Base-by-base conservation (phyloP, 2,888 invertebrate genomes). In the Sminthurinus aureus region DNA sequence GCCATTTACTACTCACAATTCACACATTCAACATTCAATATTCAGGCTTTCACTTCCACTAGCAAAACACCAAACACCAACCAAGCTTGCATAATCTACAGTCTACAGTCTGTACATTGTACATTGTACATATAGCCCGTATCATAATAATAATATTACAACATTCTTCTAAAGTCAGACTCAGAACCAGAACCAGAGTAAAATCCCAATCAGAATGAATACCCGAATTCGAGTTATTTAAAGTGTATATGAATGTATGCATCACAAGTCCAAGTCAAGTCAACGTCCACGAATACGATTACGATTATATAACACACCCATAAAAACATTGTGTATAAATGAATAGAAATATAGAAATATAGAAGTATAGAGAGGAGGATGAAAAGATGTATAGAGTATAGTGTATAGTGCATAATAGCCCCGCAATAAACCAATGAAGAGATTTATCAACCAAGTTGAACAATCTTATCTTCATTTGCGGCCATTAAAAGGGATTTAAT, bases 401-500 rank as follows among this genome's bases (percentile, higher is more conserved):
- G 4, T 67, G 22, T n/a, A 67, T 67, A 67, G 22, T 38, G 38
- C 38, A 38, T 38, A 38, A 38, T 38, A 38, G 6, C 38, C 38
- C 38, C 4, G 18, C 58, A 58, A 58, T 58, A 58, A 38, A 58
- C 58, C 58, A 58, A 58, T 58, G 58, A 58, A 58, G 58, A 58
- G 58, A 58, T 58, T 58, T 58, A 58, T 58, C 58, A 58, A 58
- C 2, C 58, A 58, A 69, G 26, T 26, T 22, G 71, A 22, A 64
- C 20, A 51, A 81, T 74, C 66, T 81, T 74, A 81, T 81, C 81
- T 74, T 74, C 74, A 81, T 64, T 79, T 12, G 74, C 66, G 74
- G 58, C 75, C 52, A 74, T 81, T 74, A 74, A 74, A 81, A 73
- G 75, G 75, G 73, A 73, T 81, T 81, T 81, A 81, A 81, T 81